Conservation (phyloP, 2,888 invertebrate genomes). For the Dyspetes luteomarginatus region DNA sequence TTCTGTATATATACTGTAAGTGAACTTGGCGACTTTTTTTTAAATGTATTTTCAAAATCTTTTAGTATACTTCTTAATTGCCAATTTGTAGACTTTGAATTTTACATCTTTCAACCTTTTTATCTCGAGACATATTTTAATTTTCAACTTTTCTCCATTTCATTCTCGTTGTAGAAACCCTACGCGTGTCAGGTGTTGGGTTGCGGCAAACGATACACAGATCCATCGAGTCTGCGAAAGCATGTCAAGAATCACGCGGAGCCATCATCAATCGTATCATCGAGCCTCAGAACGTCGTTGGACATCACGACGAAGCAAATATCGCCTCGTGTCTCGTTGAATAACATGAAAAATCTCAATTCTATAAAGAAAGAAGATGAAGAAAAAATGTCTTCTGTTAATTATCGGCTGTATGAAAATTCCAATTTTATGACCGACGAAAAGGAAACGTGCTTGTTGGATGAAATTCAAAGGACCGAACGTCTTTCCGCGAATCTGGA, state of each 20-base stretch:
- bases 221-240: slow-evolving; percentile 96
- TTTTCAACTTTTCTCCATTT: neutral
- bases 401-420: slow-evolving; percentile 68
- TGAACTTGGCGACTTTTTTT: too few species aligned
- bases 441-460: slow-evolving; percentile 67
- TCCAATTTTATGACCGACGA: slow-evolving; percentile 68
- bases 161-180: slow-evolving; percentile 89
- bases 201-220: slow-evolving; percentile 96
- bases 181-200: slow-evolving; percentile 95
- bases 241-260: slow-evolving; percentile 93
- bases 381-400: slow-evolving; percentile 50
- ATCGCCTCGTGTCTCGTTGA: slow-evolving; percentile 3
- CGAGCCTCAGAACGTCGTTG: slow-evolving; percentile 42
- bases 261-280: slow-evolving; percentile 39
- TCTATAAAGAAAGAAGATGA: slow-evolving; percentile 3
- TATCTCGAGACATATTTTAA: too few species aligned
- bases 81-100: too few species aligned
- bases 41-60: too few species aligned
- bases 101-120: too few species aligned
- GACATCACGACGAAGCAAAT: slow-evolving; percentile 47
- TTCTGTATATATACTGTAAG: too few species aligned
- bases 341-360: slow-evolving; percentile 25
- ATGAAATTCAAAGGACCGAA: slow-evolving; percentile 67
- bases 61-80: too few species aligned
- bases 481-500: slow-evolving; percentile 71